Percentiles rank a stretch among this genome's conserved stretches.
phyloP scores from a whole-genome alignment of 2,888 invertebrate species.

The Phanerotoma sp. region DNA sequence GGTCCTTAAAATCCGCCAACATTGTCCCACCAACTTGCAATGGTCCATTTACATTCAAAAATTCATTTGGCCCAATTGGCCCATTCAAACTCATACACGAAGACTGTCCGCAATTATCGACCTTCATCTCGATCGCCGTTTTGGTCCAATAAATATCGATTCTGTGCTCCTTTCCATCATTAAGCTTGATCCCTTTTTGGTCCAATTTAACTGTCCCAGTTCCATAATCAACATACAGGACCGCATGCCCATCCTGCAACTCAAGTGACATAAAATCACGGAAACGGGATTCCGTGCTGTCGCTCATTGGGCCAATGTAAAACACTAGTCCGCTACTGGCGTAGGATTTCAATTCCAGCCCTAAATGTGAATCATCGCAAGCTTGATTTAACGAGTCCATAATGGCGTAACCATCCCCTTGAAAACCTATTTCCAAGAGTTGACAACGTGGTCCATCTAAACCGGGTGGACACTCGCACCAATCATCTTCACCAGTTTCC shows the following conservation, averaged over 20 bases:
- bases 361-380: slow-evolving; percentile 74
- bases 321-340: slow-evolving; percentile 80
- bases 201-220: slow-evolving; percentile 74
- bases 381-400: slow-evolving; percentile 79
- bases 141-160: slow-evolving; percentile 68
- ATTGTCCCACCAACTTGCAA: slow-evolving; percentile 79
- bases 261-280: slow-evolving; percentile 92
- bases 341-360: slow-evolving; percentile 76
- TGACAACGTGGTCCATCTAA: slow-evolving; percentile 89
- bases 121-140: slow-evolving; percentile 71
- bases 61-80: slow-evolving; percentile 71
- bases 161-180: slow-evolving; percentile 84
- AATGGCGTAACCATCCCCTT: slow-evolving; percentile 91
- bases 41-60: slow-evolving; percentile 82
- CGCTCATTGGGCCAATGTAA: slow-evolving; percentile 82
- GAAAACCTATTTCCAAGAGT: slow-evolving; percentile 82
- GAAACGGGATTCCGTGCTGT: slow-evolving; percentile 66
- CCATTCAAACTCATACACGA: slow-evolving; percentile 72
- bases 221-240: slow-evolving; percentile 85
- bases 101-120: slow-evolving; percentile 72
- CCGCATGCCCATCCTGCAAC: slow-evolving; percentile 78
- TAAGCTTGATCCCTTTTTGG: slow-evolving; percentile 70
- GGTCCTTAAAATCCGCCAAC: slow-evolving; percentile 65
- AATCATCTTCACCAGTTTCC: slow-evolving; percentile 48
- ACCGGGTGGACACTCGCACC: slow-evolving; percentile 78